These are phyloP conservation scores for Chelonia mydas DNA, from an alignment of 2,797 vertebrate genomes.

Conservation along the genomic window DNA sequence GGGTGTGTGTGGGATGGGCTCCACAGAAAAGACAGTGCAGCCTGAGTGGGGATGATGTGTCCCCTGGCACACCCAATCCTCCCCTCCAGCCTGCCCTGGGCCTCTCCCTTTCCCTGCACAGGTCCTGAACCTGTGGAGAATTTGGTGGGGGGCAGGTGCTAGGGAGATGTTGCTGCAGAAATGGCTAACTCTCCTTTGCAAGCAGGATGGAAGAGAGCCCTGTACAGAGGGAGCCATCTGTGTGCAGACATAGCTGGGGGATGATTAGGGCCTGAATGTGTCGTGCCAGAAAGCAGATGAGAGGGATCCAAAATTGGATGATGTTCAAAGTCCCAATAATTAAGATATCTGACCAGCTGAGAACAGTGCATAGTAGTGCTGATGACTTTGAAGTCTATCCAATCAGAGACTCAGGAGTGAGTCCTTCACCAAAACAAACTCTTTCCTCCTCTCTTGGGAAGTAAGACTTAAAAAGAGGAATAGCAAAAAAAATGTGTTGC, in stretches of 20 bases:
- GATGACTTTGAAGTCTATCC: background rate
- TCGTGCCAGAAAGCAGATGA: fast-evolving
- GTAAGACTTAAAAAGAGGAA: fast-evolving
- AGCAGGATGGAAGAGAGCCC: background rate
- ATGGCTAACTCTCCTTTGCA: background rate
- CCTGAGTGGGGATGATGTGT: fast-evolving
- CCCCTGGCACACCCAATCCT: background rate
- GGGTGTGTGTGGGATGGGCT: background rate
- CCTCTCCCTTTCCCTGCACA: background rate
- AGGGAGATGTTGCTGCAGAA: background rate
- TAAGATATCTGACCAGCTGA: background rate
- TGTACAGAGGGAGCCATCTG: background rate
- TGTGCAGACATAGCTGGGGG: background rate
- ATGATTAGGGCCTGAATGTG: background rate
- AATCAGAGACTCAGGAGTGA: background rate
- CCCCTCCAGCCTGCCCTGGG: background rate
- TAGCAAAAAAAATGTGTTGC: background rate
- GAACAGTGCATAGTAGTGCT: background rate
- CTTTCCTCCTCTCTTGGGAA: background rate
- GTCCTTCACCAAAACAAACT: background rate
- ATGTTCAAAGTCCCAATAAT: background rate
- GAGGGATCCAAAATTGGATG: background rate
- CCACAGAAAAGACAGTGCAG: background rate
- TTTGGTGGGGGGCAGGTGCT: background rate
- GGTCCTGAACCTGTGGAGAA: background rate